phyloP scores from a whole-genome alignment of 2,113 vertebrate species.

The Lophochroa leadbeateri region DNA sequence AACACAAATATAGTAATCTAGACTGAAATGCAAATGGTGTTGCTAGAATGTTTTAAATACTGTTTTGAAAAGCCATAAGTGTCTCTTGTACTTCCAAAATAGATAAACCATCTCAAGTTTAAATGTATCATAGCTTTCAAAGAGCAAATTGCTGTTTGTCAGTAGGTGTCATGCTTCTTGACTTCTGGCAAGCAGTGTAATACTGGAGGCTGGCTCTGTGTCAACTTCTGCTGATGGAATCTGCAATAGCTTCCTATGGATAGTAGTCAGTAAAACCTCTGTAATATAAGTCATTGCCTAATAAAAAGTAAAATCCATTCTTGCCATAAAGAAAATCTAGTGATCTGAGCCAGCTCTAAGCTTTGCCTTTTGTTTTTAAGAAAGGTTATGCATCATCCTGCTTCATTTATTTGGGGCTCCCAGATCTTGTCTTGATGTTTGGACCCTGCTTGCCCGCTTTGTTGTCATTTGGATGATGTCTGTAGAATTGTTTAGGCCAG shows the following conservation, averaged over 20 bases:
- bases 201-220: neutral
- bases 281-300: neutral
- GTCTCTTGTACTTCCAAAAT: conserved; percentile 25
- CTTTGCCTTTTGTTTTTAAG: neutral
- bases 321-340: neutral
- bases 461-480: neutral
- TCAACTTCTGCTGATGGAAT: neutral
- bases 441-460: neutral
- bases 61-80: neutral
- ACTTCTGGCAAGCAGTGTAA: neutral
- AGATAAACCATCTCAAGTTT: neutral
- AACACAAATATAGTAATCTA: neutral
- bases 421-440: neutral
- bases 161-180: neutral
- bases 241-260: conserved; percentile 28
- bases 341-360: neutral
- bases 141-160: neutral
- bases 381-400: neutral
- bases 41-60: neutral
- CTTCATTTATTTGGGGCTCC: neutral
- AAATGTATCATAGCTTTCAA: neutral
- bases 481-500: neutral
- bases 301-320: conserved; percentile 4
- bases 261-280: conserved; percentile 18
- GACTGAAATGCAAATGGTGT: neutral